phyloP scores from a whole-genome alignment of 2,888 invertebrate genomes.

The Meloe dianella region DNA sequence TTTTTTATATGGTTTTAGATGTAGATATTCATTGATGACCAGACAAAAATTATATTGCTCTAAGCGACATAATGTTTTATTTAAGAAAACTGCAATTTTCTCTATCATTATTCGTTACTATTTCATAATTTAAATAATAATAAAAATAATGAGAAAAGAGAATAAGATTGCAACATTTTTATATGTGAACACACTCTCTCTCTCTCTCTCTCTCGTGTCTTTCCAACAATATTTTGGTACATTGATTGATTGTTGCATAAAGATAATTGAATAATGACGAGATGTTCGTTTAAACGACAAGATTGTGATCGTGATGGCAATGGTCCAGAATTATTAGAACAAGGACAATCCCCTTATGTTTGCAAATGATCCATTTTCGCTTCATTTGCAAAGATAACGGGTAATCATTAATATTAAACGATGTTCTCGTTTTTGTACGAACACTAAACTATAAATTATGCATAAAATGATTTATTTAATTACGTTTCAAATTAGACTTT shows the following conservation, averaged over 20 bases:
- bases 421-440: background rate
- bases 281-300: slow-evolving; percentile 16
- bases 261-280: slow-evolving; percentile 22
- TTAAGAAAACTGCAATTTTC: slow-evolving; percentile 4
- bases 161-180: slow-evolving; percentile 15
- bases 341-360: slow-evolving; percentile 21
- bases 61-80: background rate
- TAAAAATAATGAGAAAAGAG: background rate
- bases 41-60: background rate
- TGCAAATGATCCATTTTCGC: slow-evolving; percentile 25
- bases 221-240: slow-evolving; percentile 16
- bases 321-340: slow-evolving; percentile 28
- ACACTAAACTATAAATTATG: no score
- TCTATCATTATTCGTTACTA: background rate
- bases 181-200: slow-evolving; percentile 8
- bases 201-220: background rate
- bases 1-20: no score
- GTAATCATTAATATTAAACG: no score
- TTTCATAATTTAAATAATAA: background rate
- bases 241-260: slow-evolving; percentile 24
- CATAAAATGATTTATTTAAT: background rate
- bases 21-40: background rate
- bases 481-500: slow-evolving; percentile 14
- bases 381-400: background rate
- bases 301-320: slow-evolving; percentile 10